phyloP scores from a whole-genome alignment of 2,113 vertebrate genomes.

The Chionomys nivalis region DNA sequence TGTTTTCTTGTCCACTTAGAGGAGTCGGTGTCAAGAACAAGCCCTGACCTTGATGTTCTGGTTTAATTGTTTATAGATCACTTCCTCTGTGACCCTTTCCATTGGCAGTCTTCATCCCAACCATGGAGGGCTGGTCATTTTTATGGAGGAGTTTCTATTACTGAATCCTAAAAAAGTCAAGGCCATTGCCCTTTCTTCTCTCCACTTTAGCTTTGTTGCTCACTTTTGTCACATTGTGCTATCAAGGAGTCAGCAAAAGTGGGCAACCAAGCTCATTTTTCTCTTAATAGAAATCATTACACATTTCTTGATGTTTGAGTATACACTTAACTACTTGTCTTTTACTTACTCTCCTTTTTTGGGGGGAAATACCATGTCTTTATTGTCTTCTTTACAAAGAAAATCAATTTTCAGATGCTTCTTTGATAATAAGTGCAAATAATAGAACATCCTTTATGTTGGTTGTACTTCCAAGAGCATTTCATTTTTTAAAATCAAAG shows the following conservation, averaged over 20 bases:
- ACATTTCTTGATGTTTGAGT: neutral
- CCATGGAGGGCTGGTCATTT: neutral
- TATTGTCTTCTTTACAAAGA: conserved; percentile 1
- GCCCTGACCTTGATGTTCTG: neutral
- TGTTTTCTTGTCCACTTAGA: neutral
- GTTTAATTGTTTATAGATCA: neutral
- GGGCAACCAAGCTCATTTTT: no score
- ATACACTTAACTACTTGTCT: neutral
- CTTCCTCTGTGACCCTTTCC: neutral
- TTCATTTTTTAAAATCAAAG: conserved; percentile 25
- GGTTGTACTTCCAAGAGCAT: neutral
- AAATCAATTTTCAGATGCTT: conserved; percentile 24
- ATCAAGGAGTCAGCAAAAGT: no score
- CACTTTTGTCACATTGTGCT: no score
- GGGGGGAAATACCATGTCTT: neutral
- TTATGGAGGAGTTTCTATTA: neutral
- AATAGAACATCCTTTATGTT: neutral
- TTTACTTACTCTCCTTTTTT: conserved; percentile 20
- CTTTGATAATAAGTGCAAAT: conserved; percentile 13
- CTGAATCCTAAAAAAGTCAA: no score
- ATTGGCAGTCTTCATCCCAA: neutral
- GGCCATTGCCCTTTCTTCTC: neutral
- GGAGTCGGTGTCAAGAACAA: neutral
- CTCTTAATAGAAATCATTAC: neutral
- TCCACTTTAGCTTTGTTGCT: neutral